Conservation (phyloP, 2,797 vertebrate genomes). For the Protosalanx chinensis region DNA sequence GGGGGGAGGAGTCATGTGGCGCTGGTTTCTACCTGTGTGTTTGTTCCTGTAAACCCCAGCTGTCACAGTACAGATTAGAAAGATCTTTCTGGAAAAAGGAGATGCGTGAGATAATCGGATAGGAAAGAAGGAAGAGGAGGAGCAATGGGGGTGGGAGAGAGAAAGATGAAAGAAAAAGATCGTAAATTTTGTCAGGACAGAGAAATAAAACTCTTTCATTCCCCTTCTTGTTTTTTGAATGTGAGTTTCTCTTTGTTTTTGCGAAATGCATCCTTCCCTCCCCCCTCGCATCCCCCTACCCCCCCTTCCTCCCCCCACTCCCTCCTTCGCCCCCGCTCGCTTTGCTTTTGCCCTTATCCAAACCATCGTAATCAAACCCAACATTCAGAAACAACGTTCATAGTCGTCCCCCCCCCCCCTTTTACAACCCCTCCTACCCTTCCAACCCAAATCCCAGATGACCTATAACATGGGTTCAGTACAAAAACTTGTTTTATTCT, state of each 20-base stretch:
- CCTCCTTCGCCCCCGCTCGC: not conserved
- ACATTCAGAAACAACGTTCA: slow-evolving; percentile 58
- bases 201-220: slow-evolving; percentile 73
- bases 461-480: slow-evolving; percentile 62
- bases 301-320: not conserved
- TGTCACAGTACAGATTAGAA: slow-evolving; percentile 46
- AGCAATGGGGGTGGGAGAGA: slow-evolving; percentile 44
- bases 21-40: slow-evolving; percentile 61
- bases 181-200: slow-evolving; percentile 77
- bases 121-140: slow-evolving; percentile 42
- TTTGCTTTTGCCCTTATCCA: slow-evolving; percentile 15
- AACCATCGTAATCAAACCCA: slow-evolving; percentile 65
- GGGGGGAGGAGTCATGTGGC: slow-evolving; percentile 15
- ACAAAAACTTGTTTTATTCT: slow-evolving; percentile 72
- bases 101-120: slow-evolving; percentile 65
- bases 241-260: slow-evolving; percentile 42
- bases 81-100: slow-evolving; percentile 52
- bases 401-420: slow-evolving; percentile 38
- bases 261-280: not conserved
- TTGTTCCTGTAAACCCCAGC: slow-evolving; percentile 50
- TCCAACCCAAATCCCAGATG: slow-evolving; percentile 42
- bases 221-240: slow-evolving; percentile 57
- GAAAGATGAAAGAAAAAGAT: slow-evolving; percentile 68
- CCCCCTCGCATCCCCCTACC: not conserved
- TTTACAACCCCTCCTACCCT: slow-evolving; percentile 31